These are phyloP conservation scores for Eupithecia centaureata DNA, from an alignment of 2,888 invertebrate genomes.

Conservation along the genomic window DNA sequence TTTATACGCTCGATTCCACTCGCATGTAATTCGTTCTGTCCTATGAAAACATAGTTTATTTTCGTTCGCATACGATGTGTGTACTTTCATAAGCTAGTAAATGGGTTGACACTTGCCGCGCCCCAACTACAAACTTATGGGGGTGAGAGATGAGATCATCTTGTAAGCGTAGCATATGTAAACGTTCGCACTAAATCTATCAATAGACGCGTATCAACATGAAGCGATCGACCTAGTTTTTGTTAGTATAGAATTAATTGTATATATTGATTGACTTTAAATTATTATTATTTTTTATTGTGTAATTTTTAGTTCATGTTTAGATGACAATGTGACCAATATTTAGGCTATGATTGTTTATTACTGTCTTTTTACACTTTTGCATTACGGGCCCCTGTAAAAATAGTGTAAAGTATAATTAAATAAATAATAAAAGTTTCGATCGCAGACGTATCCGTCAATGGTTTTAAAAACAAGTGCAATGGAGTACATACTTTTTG, in stretches of 20 bases:
- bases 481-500: not conserved
- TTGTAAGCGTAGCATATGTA: not conserved
- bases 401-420: too few relatives aligned
- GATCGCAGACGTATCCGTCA: not conserved
- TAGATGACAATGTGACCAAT: too few relatives aligned
- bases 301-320: too few relatives aligned
- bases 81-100: slow-evolving; percentile 4
- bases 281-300: too few relatives aligned
- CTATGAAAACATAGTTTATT: slow-evolving; percentile 5
- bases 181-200: not conserved
- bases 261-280: too few relatives aligned
- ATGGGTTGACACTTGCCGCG: slow-evolving; percentile 7
- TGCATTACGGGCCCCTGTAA: too few relatives aligned
- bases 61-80: not conserved
- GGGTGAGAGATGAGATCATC: not conserved
- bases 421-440: too few relatives aligned
- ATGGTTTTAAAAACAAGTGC: not conserved
- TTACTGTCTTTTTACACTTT: too few relatives aligned
- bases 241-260: too few relatives aligned
- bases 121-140: not conserved
- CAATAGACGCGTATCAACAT: not conserved
- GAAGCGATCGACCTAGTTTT: too few relatives aligned
- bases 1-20: slow-evolving; percentile 1
- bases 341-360: too few relatives aligned
- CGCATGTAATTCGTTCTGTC: not conserved